Conservation (phyloP, 1,140 invertebrate species). For the Heliothis virescens region DNA sequence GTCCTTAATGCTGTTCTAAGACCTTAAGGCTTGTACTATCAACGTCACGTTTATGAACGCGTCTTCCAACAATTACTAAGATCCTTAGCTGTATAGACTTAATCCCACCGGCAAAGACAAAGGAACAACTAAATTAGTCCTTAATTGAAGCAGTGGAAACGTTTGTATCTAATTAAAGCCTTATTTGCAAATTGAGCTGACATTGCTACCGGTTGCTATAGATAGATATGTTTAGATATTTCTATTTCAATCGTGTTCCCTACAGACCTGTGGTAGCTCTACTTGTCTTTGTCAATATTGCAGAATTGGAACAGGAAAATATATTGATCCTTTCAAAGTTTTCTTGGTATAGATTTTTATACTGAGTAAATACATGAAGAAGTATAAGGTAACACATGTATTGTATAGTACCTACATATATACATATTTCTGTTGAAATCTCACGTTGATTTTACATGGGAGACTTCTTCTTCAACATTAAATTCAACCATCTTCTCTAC, state of each 20-base stretch:
- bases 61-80: constrained; percentile 14
- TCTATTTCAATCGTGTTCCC: background rate
- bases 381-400: background rate
- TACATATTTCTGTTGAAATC: background rate
- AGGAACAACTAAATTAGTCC: constrained; percentile 45
- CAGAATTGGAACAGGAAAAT: constrained; percentile 22
- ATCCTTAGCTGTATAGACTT: constrained; percentile 16
- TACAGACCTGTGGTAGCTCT: background rate
- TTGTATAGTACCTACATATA: background rate
- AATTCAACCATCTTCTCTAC: background rate
- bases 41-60: constrained; percentile 4
- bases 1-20: background rate
- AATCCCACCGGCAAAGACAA: background rate
- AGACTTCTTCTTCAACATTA: constrained; percentile 1
- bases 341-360: background rate
- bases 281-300: constrained; percentile 38
- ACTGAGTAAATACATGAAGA: background rate
- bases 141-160: constrained; percentile 45
- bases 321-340: constrained; percentile 14
- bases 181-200: constrained; percentile 51
- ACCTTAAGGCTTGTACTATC: background rate
- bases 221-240: background rate
- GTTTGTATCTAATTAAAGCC: constrained; percentile 55
- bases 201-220: background rate
- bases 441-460: constrained; percentile 6